A percentile compares a stretch with the other conserved stretches of the same genome.
phyloP scores from a whole-genome alignment of 1,140 invertebrate species.

The Melitaea cinxia region DNA sequence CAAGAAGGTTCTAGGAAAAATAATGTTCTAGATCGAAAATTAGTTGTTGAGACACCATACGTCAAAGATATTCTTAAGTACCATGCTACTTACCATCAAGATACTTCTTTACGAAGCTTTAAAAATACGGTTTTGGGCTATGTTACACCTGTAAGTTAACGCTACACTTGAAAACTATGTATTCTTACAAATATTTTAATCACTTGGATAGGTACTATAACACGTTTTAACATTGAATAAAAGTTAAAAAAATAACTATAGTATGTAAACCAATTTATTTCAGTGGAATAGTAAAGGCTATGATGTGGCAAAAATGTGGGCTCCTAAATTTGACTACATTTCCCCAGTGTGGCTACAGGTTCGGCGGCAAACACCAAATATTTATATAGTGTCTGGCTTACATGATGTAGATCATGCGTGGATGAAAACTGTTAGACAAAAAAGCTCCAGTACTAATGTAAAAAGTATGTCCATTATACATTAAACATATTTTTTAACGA shows the following conservation, averaged over 20 bases:
- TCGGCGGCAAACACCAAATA: constrained; percentile 82
- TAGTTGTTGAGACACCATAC: constrained; percentile 85
- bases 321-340: constrained; percentile 93
- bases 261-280: constrained; percentile 53
- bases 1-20: constrained; percentile 85
- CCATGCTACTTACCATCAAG: constrained; percentile 87
- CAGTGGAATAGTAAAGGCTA: constrained; percentile 98
- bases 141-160: constrained; percentile 90
- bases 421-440: constrained; percentile 87
- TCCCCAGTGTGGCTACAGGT: constrained; percentile 98
- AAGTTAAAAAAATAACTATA: too few relatives aligned
- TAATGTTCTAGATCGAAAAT: constrained; percentile 86
- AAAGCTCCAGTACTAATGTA: constrained; percentile 60
- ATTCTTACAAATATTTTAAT: too few relatives aligned
- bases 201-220: too few relatives aligned
- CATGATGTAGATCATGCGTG: constrained; percentile 93
- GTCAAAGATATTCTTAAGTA: constrained; percentile 89
- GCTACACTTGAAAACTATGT: neutral
- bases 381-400: constrained; percentile 85
- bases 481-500: neutral
- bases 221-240: too few relatives aligned
- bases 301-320: constrained; percentile 95
- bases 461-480: constrained; percentile 52
- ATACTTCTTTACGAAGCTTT: constrained; percentile 85
- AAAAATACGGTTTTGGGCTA: constrained; percentile 90